Percentiles rank a stretch among this genome's conserved stretches.
phyloP scores from a whole-genome alignment of 2,888 invertebrate species.

The Agapostemon virescens region DNA sequence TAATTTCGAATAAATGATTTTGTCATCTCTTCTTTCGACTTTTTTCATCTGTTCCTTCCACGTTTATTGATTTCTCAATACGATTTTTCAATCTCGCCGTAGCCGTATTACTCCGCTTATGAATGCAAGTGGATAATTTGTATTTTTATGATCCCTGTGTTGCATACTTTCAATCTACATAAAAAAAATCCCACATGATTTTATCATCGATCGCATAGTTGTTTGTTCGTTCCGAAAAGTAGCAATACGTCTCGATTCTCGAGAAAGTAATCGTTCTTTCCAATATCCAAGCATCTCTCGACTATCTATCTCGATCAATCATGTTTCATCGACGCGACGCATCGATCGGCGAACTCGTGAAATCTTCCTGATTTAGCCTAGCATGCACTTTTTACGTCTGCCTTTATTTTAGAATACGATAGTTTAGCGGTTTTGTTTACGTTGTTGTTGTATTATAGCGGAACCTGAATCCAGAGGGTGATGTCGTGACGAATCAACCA shows the following conservation, averaged over 20 bases:
- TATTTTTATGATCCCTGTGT: not conserved
- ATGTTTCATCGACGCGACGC: constrained; percentile 17
- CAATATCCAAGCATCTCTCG: not conserved
- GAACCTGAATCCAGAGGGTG: constrained; percentile 77
- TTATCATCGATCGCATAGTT: not conserved
- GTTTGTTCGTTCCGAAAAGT: not conserved
- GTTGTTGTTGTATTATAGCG: constrained; percentile 80
- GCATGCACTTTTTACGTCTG: constrained; percentile 53
- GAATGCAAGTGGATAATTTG: not conserved
- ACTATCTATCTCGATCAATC: constrained; percentile 20
- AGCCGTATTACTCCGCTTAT: no score
- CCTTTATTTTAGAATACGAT: constrained; percentile 64
- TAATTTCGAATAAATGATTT: no score
- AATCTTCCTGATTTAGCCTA: constrained; percentile 40
- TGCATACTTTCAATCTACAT: not conserved
- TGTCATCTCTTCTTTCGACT: no score
- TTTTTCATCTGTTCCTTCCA: no score
- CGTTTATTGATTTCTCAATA: no score
- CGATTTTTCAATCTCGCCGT: no score
- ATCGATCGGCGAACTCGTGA: constrained; percentile 26
- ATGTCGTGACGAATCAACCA: constrained; percentile 78
- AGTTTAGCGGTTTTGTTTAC: constrained; percentile 79
- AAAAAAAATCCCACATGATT: not conserved
- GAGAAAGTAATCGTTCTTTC: constrained; percentile 4
- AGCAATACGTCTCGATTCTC: constrained; percentile 11